These are phyloP conservation scores for Rhinoraja longicauda DNA, from an alignment of 2,797 vertebrate genomes.

Conservation along the genomic window DNA sequence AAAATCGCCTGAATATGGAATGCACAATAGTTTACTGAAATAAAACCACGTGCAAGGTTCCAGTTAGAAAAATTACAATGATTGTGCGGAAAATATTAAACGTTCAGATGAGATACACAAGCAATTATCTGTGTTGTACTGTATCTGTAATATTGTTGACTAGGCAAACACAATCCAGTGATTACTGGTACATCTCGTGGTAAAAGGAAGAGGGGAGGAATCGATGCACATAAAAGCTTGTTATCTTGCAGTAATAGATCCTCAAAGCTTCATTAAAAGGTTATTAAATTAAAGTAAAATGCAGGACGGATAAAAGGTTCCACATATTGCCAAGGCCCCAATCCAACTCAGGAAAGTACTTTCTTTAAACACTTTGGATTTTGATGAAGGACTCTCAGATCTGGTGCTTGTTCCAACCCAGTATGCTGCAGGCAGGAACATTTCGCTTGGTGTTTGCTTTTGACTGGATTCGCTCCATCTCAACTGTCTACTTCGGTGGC, in stretches of 20 bases:
- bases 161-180: neutral
- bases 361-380: neutral
- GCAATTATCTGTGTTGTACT: constrained; percentile 3
- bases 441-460: neutral
- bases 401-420: no score
- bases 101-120: neutral
- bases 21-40: neutral
- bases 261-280: neutral
- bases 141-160: neutral
- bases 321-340: neutral
- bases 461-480: neutral
- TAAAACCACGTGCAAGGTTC: neutral
- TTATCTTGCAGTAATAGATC: neutral
- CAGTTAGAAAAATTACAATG: neutral
- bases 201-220: no score
- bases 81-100: neutral
- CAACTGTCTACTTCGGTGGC: neutral
- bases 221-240: neutral
- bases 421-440: neutral
- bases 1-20: neutral
- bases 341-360: neutral
- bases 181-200: neutral
- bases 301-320: neutral
- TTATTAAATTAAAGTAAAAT: neutral
- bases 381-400: neutral